Percentiles rank a stretch among this genome's conserved stretches.
These are phyloP conservation scores for Luperina testacea DNA, from an alignment of 2,888 invertebrate genomes.

Conservation along the genomic window DNA sequence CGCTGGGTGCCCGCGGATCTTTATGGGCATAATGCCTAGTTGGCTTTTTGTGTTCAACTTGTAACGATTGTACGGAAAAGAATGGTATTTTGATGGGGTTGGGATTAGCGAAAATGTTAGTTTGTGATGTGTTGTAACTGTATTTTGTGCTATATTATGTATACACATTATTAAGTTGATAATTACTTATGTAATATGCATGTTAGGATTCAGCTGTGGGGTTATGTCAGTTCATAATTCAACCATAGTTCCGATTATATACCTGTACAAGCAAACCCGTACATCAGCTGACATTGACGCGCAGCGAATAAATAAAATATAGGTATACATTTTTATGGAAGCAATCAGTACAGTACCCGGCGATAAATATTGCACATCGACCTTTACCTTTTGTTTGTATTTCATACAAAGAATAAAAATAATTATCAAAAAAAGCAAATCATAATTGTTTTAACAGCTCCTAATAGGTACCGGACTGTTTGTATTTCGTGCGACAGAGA, in stretches of 20 bases:
- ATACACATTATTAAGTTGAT: no score
- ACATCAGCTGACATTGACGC: not conserved
- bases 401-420: no score
- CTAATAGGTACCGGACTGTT: no score
- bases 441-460: no score
- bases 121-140: not conserved
- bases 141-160: not conserved
- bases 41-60: slow-evolving; percentile 62
- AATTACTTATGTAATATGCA: not conserved
- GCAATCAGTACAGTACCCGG: no score
- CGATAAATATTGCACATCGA: no score
- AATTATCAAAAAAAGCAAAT: no score
- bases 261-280: not conserved
- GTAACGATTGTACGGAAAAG: slow-evolving; percentile 51
- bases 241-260: not conserved
- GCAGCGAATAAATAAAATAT: not conserved
- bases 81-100: slow-evolving; percentile 54
- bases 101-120: slow-evolving; percentile 32
- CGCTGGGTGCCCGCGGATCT: slow-evolving; percentile 63
- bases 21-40: slow-evolving; percentile 59
- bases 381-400: no score
- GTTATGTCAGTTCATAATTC: not conserved
- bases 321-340: not conserved
- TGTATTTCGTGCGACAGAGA: no score
- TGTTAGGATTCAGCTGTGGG: not conserved